phyloP scores from a whole-genome alignment of 2,113 vertebrate genomes.

The Mus spicilegus region DNA sequence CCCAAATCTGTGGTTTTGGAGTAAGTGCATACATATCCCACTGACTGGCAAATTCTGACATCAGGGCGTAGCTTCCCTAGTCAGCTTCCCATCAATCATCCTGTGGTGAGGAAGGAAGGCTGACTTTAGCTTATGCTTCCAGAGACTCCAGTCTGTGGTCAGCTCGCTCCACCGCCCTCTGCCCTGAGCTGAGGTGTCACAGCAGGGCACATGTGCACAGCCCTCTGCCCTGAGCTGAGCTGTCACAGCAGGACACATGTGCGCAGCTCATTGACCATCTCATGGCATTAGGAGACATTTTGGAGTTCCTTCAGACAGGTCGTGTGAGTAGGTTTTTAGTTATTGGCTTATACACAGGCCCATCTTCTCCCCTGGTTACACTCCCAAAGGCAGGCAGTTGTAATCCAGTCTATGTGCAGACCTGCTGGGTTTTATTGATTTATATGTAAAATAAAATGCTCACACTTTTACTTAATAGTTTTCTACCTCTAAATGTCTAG shows the following conservation, averaged over 20 bases:
- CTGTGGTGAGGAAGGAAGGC: no score
- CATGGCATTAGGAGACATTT: not conserved
- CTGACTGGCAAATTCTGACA: not conserved
- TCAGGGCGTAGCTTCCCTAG: not conserved
- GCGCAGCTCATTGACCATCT: not conserved
- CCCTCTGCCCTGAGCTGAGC: not conserved
- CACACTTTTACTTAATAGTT: not conserved
- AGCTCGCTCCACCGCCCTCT: no score
- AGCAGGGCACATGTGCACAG: no score
- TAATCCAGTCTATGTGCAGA: not conserved
- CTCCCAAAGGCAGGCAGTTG: not conserved
- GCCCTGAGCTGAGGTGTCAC: not conserved
- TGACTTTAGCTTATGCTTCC: not conserved
- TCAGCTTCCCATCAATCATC: not conserved
- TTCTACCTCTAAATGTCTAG: not conserved
- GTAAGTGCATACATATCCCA: not conserved
- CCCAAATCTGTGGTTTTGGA: not conserved
- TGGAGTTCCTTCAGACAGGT: slow-evolving; percentile 23
- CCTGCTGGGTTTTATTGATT: not conserved
- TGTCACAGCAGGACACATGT: not conserved
- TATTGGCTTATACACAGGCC: not conserved
- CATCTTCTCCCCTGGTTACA: not conserved
- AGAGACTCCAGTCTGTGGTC: not conserved
- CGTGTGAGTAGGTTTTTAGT: not conserved
- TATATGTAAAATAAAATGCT: not conserved